Evolutionary conservation across 1,140 invertebrate species (phyloP).

Genomic region (Trachelipus rathkii): DNA sequence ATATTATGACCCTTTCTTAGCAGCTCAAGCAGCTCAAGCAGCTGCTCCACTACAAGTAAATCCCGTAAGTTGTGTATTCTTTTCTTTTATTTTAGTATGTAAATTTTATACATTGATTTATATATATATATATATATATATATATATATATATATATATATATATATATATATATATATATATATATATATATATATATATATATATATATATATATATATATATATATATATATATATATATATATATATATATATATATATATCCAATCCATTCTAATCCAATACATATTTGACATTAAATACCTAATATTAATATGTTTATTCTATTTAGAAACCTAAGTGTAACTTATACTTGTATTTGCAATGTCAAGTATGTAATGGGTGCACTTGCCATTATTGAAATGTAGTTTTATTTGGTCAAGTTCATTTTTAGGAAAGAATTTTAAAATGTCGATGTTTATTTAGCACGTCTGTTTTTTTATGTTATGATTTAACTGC

Average conservation of each 20-base stretch:
- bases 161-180: conserved; percentile 17
- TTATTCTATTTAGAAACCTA: too few relatives aligned
- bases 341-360: too few relatives aligned
- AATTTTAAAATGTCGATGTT: too few relatives aligned
- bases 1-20: conserved; percentile 93
- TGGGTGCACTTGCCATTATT: not conserved
- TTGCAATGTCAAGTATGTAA: too few relatives aligned
- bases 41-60: conserved; percentile 77
- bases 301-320: too few relatives aligned
- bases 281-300: too few relatives aligned
- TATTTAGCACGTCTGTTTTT: too few relatives aligned
- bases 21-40: conserved; percentile 70
- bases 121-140: conserved; percentile 6
- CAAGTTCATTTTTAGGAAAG: too few relatives aligned
- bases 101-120: conserved; percentile 19
- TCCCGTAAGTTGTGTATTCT: conserved; percentile 39
- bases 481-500: too few relatives aligned
- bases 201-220: conserved; percentile 19
- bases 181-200: conserved; percentile 13
- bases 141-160: conserved; percentile 11
- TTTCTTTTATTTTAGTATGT: conserved; percentile 19
- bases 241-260: conserved; percentile 13
- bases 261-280: too few relatives aligned
- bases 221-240: conserved; percentile 22
- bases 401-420: too few relatives aligned